These are phyloP conservation scores for Neuroscelio doddi DNA, from an alignment of 2,888 invertebrate species.

Conservation along the genomic window DNA sequence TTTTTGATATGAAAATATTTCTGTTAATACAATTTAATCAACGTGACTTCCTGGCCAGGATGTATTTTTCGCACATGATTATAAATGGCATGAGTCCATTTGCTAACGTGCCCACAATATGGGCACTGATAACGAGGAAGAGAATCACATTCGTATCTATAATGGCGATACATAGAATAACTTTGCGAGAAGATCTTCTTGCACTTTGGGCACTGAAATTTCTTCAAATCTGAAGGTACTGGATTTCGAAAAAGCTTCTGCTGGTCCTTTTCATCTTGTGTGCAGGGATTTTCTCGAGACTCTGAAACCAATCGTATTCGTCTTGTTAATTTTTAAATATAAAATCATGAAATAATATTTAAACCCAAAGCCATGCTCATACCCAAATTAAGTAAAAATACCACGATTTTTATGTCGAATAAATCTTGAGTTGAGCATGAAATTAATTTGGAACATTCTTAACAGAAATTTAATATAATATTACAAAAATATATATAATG, in stretches of 20 bases:
- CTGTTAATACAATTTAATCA: slow-evolving; percentile 61
- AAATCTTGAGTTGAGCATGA: too few species aligned
- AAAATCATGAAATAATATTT: slow-evolving; percentile 23
- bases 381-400: too few species aligned
- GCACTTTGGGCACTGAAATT: slow-evolving; percentile 63
- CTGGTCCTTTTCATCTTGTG: slow-evolving; percentile 6
- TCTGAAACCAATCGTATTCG: slow-evolving; percentile 30
- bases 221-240: slow-evolving; percentile 12
- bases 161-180: slow-evolving; percentile 68
- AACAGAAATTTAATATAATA: too few species aligned
- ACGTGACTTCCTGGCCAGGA: slow-evolving; percentile 55
- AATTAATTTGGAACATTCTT: too few species aligned
- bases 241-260: background rate
- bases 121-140: slow-evolving; percentile 67
- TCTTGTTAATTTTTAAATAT: slow-evolving; percentile 9
- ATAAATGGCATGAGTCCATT: slow-evolving; percentile 66
- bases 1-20: background rate
- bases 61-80: slow-evolving; percentile 64
- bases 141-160: slow-evolving; percentile 69
- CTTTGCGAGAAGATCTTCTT: slow-evolving; percentile 63
- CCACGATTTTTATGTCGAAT: too few species aligned
- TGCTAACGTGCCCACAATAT: slow-evolving; percentile 66
- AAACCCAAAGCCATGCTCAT: slow-evolving; percentile 2
- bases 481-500: too few species aligned
- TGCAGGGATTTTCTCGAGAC: background rate